Base-by-base conservation (phyloP, 2,797 vertebrate species). In the Tiaroga cobitis region DNA sequence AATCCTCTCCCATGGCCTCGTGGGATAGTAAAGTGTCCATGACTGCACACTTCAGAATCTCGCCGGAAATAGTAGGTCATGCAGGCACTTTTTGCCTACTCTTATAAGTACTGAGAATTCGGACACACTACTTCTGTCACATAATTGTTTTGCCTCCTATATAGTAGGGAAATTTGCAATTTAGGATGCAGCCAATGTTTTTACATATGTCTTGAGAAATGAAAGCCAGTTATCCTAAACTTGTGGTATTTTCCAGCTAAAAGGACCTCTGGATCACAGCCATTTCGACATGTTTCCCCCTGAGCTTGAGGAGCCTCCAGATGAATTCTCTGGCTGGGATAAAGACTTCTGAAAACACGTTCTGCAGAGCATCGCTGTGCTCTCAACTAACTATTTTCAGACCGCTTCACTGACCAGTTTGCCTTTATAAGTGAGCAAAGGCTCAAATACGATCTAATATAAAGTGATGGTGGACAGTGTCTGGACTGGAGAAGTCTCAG, bases 261-360 rank as follows among this genome's bases (percentile, higher is more conserved):
- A 90, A 29, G 94, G 95, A 3, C 94, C 94, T 3, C 85, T 89
- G 91, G 95, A 96, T 90, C 94, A 96, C 92, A 96, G 94, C 86
- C 89, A 95, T 87, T 96, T 96, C 59, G 95, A 96, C 89, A 92
- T 91, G 4, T 96, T 96, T 84, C 93, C 95, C 5, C 93, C 94
- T 4, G 94, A 96, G 61, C 87, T 91, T 3, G 95, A 96, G 59
- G 94, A 94, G 24, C 90, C 94, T 37, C 93, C 92, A 61, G 94
- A 95, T 79, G 95, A 96, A 88, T 85, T 95, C 54, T 96, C 95
- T 8, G 95, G 94, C 75, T 96, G 95, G 95, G 95, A 96, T 89
- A 94, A 95, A 87, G 94, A 95, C 88, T 96, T 96, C 88, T 96
- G 83, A 96, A 39, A 85, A 21, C 19, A 7, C 72, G 24, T 80